A percentile compares a stretch with the other conserved stretches of the same genome.
Evolutionary conservation across 2,113 vertebrate genomes (phyloP).

Genomic region (Oceanodroma tethys): DNA sequence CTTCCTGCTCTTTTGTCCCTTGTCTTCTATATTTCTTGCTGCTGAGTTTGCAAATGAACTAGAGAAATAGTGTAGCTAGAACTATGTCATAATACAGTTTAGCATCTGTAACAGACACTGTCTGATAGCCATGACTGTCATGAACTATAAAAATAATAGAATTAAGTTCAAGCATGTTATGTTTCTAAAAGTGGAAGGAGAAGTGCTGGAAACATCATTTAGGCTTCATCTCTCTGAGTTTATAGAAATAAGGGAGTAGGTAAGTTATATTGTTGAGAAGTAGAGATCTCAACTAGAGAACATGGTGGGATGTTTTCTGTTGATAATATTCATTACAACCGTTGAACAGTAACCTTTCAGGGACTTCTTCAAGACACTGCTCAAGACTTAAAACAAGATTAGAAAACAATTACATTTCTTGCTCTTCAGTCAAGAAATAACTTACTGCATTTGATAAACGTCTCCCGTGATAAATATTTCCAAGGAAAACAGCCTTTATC

Average conservation of each 20-base stretch:
- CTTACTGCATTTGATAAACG: not conserved
- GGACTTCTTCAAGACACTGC: not conserved
- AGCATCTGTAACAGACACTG: not conserved
- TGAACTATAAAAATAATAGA: not conserved
- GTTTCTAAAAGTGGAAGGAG: not conserved
- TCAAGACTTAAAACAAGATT: not conserved
- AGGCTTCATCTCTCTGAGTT: not conserved
- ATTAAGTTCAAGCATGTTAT: not conserved
- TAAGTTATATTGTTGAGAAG: not conserved
- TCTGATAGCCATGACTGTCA: not conserved
- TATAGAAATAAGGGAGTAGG: not conserved
- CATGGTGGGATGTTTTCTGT: not conserved
- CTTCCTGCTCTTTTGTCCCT: slow-evolving; percentile 14
- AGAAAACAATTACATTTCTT: not conserved
- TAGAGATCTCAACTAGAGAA: not conserved
- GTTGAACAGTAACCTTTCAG: not conserved
- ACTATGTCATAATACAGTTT: not conserved
- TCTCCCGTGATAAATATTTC: not conserved
- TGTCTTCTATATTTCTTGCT: not conserved
- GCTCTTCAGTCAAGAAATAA: not conserved
- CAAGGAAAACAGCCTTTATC: not conserved
- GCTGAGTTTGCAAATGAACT: not conserved
- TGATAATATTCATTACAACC: not conserved
- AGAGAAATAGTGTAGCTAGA: not conserved
- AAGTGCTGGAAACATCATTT: not conserved